A percentile compares a stretch with the other conserved stretches of the same genome.
These are phyloP conservation scores for Leucosticte australis DNA, from an alignment of 2,113 vertebrate species.

Conservation along the genomic window DNA sequence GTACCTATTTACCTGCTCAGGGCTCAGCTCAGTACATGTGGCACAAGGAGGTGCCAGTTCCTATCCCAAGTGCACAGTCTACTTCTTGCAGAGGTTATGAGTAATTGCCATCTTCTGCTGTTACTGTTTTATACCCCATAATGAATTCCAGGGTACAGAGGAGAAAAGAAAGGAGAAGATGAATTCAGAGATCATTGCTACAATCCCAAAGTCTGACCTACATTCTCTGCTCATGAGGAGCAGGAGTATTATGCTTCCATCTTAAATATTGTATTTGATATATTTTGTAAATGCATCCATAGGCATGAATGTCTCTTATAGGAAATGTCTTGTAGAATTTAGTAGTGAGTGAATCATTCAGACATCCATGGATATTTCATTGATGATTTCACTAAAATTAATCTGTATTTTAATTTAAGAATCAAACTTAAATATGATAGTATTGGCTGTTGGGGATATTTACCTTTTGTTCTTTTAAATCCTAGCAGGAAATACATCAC, in stretches of 20 bases:
- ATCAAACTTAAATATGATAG: neutral
- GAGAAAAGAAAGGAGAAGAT: neutral
- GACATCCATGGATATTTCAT: neutral
- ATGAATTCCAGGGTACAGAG: neutral
- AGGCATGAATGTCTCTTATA: neutral
- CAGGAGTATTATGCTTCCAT: neutral
- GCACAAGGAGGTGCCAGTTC: neutral
- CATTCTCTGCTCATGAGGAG: neutral
- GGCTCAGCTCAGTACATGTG: accelerated
- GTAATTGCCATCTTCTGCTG: neutral
- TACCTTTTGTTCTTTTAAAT: neutral
- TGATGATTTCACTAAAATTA: neutral
- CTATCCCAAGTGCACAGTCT: neutral
- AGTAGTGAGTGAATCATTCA: neutral
- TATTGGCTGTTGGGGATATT: neutral
- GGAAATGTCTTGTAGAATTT: neutral
- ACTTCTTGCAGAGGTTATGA: neutral
- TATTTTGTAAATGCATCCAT: neutral
- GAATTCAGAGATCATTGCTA: neutral
- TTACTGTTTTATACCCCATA: neutral
- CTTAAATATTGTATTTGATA: neutral
- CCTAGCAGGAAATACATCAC: neutral
- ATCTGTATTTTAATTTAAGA: neutral
- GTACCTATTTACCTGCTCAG: neutral
- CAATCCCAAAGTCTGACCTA: neutral